Conservation (phyloP, 2,797 vertebrate genomes). For the Merluccius polli region DNA sequence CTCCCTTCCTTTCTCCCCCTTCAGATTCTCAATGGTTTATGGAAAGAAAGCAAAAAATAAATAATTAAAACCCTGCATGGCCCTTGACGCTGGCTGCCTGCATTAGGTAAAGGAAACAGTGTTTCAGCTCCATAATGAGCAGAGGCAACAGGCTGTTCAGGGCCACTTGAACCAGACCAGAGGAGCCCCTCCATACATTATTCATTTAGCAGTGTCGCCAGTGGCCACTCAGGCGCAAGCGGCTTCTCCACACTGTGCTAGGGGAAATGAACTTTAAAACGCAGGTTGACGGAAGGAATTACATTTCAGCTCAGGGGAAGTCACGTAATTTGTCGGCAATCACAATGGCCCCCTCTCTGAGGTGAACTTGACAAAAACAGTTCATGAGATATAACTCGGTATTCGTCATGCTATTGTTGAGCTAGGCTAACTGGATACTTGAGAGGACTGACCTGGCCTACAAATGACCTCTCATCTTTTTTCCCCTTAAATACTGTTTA, state of each 20-base stretch:
- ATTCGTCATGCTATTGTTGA: not conserved
- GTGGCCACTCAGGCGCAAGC: constrained; percentile 36
- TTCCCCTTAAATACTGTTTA: no score
- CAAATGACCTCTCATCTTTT: no score
- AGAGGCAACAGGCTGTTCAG: constrained; percentile 50
- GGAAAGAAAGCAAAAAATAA: constrained; percentile 5
- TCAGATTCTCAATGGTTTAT: constrained; percentile 16
- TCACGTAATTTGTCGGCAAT: not conserved
- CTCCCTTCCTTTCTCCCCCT: constrained; percentile 25
- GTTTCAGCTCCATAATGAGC: constrained; percentile 41
- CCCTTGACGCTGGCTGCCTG: constrained; percentile 25
- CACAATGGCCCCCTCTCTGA: not conserved
- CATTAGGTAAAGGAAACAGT: constrained; percentile 23
- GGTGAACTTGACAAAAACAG: not conserved
- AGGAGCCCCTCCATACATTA: constrained; percentile 53
- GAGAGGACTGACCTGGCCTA: no score
- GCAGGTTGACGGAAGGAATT: not conserved
- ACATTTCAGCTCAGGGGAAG: not conserved
- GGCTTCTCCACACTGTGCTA: no score
- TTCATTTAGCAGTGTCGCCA: constrained; percentile 43
- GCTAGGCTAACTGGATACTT: not conserved
- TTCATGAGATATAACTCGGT: not conserved
- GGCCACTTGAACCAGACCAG: constrained; percentile 40
- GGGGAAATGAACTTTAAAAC: not conserved
- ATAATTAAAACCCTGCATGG: constrained; percentile 3